These are phyloP conservation scores for Axea sp. DNA, from an alignment of 2,888 invertebrate species.

Conservation along the genomic window DNA sequence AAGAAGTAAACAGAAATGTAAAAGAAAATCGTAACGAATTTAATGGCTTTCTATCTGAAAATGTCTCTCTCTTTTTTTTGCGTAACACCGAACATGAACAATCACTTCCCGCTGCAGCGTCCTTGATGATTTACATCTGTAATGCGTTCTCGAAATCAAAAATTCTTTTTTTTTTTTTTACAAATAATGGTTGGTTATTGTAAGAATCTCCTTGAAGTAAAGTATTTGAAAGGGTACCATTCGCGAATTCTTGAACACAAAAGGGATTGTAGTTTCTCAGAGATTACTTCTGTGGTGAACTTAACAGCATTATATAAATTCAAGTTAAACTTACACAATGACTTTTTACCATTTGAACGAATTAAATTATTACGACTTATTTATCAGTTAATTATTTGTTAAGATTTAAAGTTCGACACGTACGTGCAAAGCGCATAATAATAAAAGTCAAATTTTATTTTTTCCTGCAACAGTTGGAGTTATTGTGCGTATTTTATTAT, in stretches of 20 bases:
- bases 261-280: constrained; percentile 28
- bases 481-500: constrained; percentile 39
- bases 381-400: no score
- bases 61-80: not conserved
- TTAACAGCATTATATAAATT: constrained; percentile 8
- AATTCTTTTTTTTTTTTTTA: constrained; percentile 6
- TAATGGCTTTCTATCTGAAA: no score
- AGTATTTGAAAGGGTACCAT: constrained; percentile 33
- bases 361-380: no score
- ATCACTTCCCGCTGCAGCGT: constrained; percentile 21
- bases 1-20: no score
- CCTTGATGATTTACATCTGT: constrained; percentile 13
- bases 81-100: constrained; percentile 12
- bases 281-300: constrained; percentile 1
- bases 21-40: no score
- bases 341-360: no score
- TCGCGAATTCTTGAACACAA: constrained; percentile 25
- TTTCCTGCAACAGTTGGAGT: constrained; percentile 2
- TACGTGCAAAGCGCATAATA: constrained; percentile 2
- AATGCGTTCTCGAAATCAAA: constrained; percentile 25
- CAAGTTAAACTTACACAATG: no score
- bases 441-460: constrained; percentile 37
- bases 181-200: constrained; percentile 22
- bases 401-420: no score
- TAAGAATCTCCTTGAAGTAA: constrained; percentile 30